Base-by-base conservation (phyloP, 2,113 vertebrate genomes). In the Picathartes gymnocephalus region DNA sequence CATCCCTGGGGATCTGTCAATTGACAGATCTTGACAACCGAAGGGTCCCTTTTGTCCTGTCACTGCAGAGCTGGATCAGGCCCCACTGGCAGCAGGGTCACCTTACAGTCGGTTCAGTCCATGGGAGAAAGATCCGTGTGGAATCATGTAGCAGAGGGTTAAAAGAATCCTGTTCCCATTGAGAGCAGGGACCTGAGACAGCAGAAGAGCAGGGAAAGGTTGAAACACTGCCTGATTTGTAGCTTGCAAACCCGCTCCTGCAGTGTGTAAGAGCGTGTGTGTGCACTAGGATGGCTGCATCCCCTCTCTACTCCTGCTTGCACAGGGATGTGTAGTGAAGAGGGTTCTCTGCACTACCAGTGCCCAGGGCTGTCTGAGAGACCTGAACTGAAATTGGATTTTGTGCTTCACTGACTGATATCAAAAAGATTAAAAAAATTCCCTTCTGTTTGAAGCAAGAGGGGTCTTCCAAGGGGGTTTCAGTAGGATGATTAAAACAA, bases 321-420 rank as follows among this genome's bases (percentile, higher is more conserved):
- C 42, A 15, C 11, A 57, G 56, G 33, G 42, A 13, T n/a, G 8
- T 4, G 6, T 3, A 2, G 28, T 35, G 35, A 88, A 8, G 35
- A 60, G 30, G 18, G 39, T 10, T 31, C 65, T 81, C 79, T 11
- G 3, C 33, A 50, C 33, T 66, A 22, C n/a, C 40, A 54, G 10
- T 40, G 66, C 42, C 44, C 71, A 61, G 47, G 51, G 66, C 56
- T 70, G 19, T 68, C 44, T 4, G 7, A 39, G 79, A 62, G 31
- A 80, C 58, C 68, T 69, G 35, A 80, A 33, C 15, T 86, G 68
- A 95, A 93, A 92, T 13, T 87, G 88, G 23, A 93, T 93, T 94
- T 94, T 81, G 74, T 90, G 88, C 56, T 94, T 90, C 90, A 79
- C 47, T 93, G 77, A 45, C 69, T 33, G 15, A 92, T 87, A 93